phyloP scores from a whole-genome alignment of 2,113 vertebrate genomes.

The Dromaius novaehollandiae region DNA sequence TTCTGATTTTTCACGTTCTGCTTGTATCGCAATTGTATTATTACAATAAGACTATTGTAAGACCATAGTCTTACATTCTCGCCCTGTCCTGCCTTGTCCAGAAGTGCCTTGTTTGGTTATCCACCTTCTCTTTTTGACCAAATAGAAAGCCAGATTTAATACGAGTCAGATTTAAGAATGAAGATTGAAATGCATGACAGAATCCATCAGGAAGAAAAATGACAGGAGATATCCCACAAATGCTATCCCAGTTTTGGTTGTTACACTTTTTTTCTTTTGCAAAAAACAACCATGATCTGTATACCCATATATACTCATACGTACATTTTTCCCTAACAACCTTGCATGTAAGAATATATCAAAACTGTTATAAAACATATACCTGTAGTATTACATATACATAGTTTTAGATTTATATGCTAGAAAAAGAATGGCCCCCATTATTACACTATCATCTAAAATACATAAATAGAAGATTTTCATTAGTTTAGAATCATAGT shows the following conservation, averaged over 20 bases:
- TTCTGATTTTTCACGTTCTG: neutral
- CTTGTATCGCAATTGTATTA: neutral
- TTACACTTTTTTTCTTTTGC: neutral
- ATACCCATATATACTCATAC: neutral
- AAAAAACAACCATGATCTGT: neutral
- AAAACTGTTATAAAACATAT: neutral
- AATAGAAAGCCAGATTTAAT: neutral
- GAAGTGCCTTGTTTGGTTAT: neutral
- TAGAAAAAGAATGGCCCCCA: neutral
- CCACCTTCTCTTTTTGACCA: neutral
- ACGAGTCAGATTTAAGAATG: neutral
- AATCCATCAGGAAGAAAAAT: neutral
- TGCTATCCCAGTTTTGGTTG: neutral
- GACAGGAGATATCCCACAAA: neutral
- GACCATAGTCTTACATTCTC: neutral
- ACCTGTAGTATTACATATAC: neutral
- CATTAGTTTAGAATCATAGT: neutral
- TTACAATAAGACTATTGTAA: neutral
- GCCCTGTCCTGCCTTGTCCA: neutral
- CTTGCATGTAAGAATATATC: neutral
- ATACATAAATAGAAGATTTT: neutral
- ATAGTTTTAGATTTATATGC: neutral
- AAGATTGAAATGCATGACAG: neutral
- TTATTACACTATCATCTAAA: neutral
- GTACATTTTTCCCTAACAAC: neutral